Percentiles rank a stretch among this genome's conserved stretches.
These are phyloP conservation scores for Eumacrocentrus americanus DNA, from an alignment of 2,888 invertebrate genomes.

Conservation along the genomic window DNA sequence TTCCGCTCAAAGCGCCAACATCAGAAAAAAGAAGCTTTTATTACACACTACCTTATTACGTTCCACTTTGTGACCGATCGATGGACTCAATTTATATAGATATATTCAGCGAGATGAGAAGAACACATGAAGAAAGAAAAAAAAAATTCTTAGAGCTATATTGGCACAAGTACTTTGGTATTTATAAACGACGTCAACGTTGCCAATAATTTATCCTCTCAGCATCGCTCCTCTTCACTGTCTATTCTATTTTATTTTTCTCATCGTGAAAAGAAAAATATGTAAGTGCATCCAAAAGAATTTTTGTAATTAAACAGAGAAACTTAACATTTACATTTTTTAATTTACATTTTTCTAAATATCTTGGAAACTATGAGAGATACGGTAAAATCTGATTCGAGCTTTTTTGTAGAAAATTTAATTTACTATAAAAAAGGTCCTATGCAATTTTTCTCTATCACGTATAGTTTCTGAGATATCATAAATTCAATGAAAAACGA, in stretches of 20 bases:
- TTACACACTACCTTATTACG: too few species aligned
- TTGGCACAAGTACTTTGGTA: background rate
- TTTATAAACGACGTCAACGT: background rate
- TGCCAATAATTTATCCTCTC: constrained; percentile 5
- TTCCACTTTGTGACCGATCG: too few species aligned
- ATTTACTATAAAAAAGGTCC: too few species aligned
- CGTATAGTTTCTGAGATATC: too few species aligned
- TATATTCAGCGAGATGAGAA: background rate
- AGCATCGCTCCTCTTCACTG: background rate
- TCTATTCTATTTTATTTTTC: background rate
- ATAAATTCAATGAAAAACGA: too few species aligned
- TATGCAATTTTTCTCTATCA: too few species aligned
- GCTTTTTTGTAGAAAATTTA: too few species aligned
- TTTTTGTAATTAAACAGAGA: background rate
- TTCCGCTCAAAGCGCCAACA: too few species aligned
- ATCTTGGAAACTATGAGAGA: background rate
- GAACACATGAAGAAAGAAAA: background rate
- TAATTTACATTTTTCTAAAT: background rate
- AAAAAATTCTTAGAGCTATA: background rate
- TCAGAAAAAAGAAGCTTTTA: too few species aligned
- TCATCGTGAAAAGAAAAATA: background rate
- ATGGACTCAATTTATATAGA: background rate
- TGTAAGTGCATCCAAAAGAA: background rate
- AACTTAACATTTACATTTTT: background rate
- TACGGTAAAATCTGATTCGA: too few species aligned